Base-by-base conservation (phyloP, 1,140 invertebrate genomes). In the Bemisia tabaci region DNA sequence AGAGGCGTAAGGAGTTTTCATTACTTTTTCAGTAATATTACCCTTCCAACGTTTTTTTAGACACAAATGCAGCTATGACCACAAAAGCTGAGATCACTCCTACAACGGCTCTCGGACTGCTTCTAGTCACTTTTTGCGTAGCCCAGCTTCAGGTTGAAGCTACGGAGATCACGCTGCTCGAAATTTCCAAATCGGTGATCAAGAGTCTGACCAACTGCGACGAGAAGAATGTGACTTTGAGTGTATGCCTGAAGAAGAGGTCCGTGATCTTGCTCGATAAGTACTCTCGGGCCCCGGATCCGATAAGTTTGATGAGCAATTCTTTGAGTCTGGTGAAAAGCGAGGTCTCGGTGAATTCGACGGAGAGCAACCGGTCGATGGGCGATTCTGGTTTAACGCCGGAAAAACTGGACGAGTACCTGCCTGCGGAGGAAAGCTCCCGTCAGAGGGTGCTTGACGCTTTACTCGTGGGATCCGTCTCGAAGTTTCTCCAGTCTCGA, bases 281-380 rank as follows among this genome's bases (percentile, higher is more conserved):
- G 11, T 17, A 63, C n/a, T 2, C 66, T 22, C 26, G 60, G 66
- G 62, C 66, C 21, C 22, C 66, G 1, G 66, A 63, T 1, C 60
- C 66, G 17, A 48, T 67, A 1, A 62, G 63, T n/a, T 25, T 67
- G 22, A 26, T 63, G 22, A 39, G 48, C 12, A 62, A 62, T 0
- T 63, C 2, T 26, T 39, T 67, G 39, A 24, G 61, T 33, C 66
- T 67, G 0, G 39, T 67, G 22, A 63, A 59, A 22, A 59, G 59
- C 22, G 12, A 39, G 21, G 1, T 23, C 1, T n/a, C n/a, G 22
- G 2, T 17, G 26, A 58, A 9, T n/a, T 12, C 21, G 17, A 22
- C 23, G 1, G 59, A 2, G 39, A 22, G 25, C 1, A 59, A 61
- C 9, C 2, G 26, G 21, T 24, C 62, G 1, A 12, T 67, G 21